Evolutionary conservation across 2,888 invertebrate genomes (phyloP).

Genomic region (Linnaemya vulpina): DNA sequence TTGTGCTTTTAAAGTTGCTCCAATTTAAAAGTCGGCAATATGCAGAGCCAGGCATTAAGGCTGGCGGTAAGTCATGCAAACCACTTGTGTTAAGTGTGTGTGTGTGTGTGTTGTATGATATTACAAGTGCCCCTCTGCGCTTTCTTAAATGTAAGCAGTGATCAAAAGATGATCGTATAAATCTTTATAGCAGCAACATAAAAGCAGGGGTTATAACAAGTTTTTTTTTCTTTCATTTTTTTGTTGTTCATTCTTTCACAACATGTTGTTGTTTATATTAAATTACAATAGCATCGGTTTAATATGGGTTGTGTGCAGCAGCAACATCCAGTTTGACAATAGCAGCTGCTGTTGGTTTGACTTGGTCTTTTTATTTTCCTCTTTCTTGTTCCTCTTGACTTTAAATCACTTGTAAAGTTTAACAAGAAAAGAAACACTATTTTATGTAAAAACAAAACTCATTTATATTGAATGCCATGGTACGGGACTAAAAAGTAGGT

Average conservation of each 20-base stretch:
- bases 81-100: conserved; percentile 15
- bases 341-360: conserved; percentile 56
- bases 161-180: conserved; percentile 64
- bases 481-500: neutral
- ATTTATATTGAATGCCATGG: too few species aligned
- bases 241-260: conserved; percentile 24
- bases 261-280: conserved; percentile 56
- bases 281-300: conserved; percentile 56
- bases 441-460: conserved; percentile 5
- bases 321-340: conserved; percentile 33
- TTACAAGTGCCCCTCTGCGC: conserved; percentile 49
- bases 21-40: conserved; percentile 44
- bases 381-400: conserved; percentile 9
- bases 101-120: neutral
- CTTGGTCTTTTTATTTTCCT: conserved; percentile 24
- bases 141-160: conserved; percentile 27
- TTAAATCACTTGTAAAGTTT: conserved; percentile 54
- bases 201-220: conserved; percentile 51
- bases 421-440: conserved; percentile 37
- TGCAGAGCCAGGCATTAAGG: neutral
- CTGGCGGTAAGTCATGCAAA: neutral
- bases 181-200: conserved; percentile 20
- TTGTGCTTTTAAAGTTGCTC: conserved; percentile 58
- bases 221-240: too few species aligned
- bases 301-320: conserved; percentile 38